phyloP scores from a whole-genome alignment of 1,140 invertebrate genomes.

The Drosophila teissieri region DNA sequence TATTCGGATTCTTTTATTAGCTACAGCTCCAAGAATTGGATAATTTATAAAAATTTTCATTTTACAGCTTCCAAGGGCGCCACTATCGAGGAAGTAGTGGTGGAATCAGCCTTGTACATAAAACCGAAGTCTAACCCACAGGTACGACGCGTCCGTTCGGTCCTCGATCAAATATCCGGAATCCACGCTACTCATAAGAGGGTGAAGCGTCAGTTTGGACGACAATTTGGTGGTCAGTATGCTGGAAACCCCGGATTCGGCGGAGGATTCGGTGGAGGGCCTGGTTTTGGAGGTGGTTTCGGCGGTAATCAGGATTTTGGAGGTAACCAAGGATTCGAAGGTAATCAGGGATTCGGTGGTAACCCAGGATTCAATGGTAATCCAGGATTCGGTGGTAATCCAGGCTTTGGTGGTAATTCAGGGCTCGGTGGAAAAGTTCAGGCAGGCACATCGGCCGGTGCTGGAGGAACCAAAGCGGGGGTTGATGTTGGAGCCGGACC shows the following conservation, averaged over 20 bases:
- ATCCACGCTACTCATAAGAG: slow-evolving; percentile 56
- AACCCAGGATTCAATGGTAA: slow-evolving; percentile 17
- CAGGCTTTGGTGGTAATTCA: slow-evolving; percentile 20
- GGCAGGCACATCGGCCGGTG: slow-evolving; percentile 46
- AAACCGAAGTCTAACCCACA: slow-evolving; percentile 69
- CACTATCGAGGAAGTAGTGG: slow-evolving; percentile 82
- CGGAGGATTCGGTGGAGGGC: slow-evolving; percentile 12
- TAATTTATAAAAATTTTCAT: neutral
- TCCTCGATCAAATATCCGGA: slow-evolving; percentile 13
- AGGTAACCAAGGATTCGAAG: slow-evolving; percentile 22
- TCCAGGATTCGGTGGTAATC: slow-evolving; percentile 23
- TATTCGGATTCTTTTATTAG: too few species aligned
- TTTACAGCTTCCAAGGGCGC: slow-evolving; percentile 63
- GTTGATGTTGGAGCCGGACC: slow-evolving; percentile 63
- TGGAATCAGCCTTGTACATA: slow-evolving; percentile 83
- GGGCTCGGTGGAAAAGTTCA: slow-evolving; percentile 19
- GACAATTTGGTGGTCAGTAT: slow-evolving; percentile 27
- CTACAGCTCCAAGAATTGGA: neutral
- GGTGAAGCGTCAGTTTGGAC: slow-evolving; percentile 59
- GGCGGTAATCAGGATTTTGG: slow-evolving; percentile 31
- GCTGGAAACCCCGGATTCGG: slow-evolving; percentile 36
- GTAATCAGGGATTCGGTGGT: slow-evolving; percentile 27
- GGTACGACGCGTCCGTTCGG: slow-evolving; percentile 64
- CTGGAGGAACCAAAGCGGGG: slow-evolving; percentile 47
- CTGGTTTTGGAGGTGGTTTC: slow-evolving; percentile 21